Base-by-base conservation (phyloP, 2,888 invertebrate genomes). In the Hybos culiciformis region DNA sequence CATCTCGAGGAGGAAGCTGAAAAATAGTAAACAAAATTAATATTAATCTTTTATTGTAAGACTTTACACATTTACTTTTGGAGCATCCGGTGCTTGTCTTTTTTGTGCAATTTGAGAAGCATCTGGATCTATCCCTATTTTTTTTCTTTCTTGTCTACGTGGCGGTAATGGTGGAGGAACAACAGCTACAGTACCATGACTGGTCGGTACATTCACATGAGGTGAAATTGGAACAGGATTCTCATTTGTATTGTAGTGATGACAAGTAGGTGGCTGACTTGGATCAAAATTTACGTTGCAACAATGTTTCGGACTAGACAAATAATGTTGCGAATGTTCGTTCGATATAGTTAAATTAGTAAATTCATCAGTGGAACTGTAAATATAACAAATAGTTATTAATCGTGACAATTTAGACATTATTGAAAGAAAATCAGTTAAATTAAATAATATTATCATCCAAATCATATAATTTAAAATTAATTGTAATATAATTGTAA, bases 61-160 rank as follows among this genome's bases (percentile, higher is more conserved):
- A n/a, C 4, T 37, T 23, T 20, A 38, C 26, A 31, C 36, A n/a
- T 5, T 56, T 55, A 66, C 65, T 47, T 57, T 60, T n/a, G 81
- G 80, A 41, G 80, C 78, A 58, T 77, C 78, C 43, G 75, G 77
- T 42, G 75, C 76, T 63, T 77, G 78, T 52, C 73, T 71, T 47
- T 62, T 63, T 52, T 68, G 66, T 26, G 66, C 63, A 50, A 60
- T 53, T 46, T 61, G 60, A 15, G 57, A 57, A 2, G 49, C 50
- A 17, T 50, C 48, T 14, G 45, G 46, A 3, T 14, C 20, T 36
- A 14, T 11, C 43, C 60, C 58, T 46, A 56, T 59, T 46, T 65
- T 63, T 20, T 59, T 61, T 26, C 59, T 58, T 43, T 64, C 63
- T 38, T 60, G 61, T 37, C 63, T 56, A 9, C 62, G 53, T 5